A percentile compares a stretch with the other conserved stretches of the same genome.
Evolutionary conservation across 2,888 invertebrate genomes (phyloP).

Genomic region (Gnatocerus cornutus): DNA sequence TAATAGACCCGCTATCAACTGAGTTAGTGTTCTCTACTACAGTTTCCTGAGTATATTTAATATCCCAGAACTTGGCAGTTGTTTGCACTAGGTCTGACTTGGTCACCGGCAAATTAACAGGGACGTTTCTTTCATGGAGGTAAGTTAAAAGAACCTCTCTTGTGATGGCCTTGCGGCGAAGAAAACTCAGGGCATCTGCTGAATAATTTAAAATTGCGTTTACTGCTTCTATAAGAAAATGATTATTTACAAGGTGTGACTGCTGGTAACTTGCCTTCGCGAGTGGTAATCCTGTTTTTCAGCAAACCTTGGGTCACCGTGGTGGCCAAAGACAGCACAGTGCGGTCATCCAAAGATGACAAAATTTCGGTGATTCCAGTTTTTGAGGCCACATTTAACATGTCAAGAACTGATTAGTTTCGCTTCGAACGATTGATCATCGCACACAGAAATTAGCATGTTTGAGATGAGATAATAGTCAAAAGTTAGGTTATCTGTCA

Average conservation of each 20-base stretch:
- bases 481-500: no score
- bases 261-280: conserved; percentile 58
- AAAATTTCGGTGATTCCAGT: conserved; percentile 32
- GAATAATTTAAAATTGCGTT: conserved; percentile 73
- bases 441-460: no score
- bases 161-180: conserved; percentile 73
- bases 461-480: no score
- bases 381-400: conserved; percentile 37
- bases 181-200: conserved; percentile 69
- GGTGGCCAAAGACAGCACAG: conserved; percentile 52
- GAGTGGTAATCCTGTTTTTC: conserved; percentile 52
- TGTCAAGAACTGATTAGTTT: no score
- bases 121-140: conserved; percentile 71
- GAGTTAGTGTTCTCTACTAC: neutral
- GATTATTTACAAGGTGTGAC: no score
- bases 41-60: conserved; percentile 27
- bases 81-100: conserved; percentile 72
- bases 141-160: conserved; percentile 74
- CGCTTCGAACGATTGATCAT: no score
- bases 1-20: conserved; percentile 55
- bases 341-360: conserved; percentile 28
- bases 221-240: conserved; percentile 71
- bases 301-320: conserved; percentile 60
- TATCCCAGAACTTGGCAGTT: conserved; percentile 71
- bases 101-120: conserved; percentile 71